Conservation (phyloP, 2,113 vertebrate genomes). For the Campylomormyrus numenius region DNA sequence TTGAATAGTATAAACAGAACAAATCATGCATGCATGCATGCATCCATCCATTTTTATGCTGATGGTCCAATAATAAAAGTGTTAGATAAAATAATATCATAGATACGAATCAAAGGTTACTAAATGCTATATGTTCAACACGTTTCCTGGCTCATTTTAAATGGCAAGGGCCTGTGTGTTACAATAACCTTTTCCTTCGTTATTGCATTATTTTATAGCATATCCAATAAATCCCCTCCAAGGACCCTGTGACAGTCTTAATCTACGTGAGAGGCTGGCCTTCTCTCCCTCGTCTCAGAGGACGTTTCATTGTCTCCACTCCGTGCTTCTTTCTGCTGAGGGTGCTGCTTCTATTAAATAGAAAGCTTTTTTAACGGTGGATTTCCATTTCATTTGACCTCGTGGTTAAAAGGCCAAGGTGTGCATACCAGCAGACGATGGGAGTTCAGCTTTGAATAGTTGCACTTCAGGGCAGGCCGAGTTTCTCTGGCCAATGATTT, state of each 20-base stretch:
- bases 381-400: conserved; percentile 2
- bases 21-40: not conserved
- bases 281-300: not conserved
- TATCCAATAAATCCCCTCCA: not conserved
- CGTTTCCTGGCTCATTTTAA: not conserved
- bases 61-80: not conserved
- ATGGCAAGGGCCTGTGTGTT: not conserved
- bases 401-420: not conserved
- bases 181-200: not conserved
- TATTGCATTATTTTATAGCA: conserved; percentile 1
- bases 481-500: not conserved
- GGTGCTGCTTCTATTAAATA: not conserved
- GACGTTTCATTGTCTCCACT: not conserved
- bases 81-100: not conserved
- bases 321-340: not conserved
- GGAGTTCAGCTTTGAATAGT: not conserved
- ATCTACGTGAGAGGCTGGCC: not conserved
- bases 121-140: not conserved
- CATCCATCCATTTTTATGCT: not conserved
- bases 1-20: not conserved
- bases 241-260: not conserved
- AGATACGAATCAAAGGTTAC: not conserved
- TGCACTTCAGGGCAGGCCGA: not conserved
- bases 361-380: not conserved
- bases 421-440: not conserved